Evolutionary conservation across 2,113 vertebrate species (phyloP).

Genomic region (Strix uralensis): DNA sequence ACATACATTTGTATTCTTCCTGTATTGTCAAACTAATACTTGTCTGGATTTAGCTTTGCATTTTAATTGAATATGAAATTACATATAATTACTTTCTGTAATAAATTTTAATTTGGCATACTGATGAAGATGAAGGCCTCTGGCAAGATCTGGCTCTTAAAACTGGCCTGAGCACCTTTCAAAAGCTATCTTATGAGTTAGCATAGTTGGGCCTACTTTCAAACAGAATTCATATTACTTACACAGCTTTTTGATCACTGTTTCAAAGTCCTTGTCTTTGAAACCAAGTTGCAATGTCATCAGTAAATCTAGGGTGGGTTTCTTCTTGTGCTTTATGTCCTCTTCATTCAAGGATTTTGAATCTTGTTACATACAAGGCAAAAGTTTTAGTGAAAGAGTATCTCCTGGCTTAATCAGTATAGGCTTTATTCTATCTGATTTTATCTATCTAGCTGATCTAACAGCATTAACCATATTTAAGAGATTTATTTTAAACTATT

Average conservation of each 20-base stretch:
- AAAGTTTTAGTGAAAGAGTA: background rate
- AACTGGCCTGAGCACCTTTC: background rate
- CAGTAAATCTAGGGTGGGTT: background rate
- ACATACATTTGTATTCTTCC: background rate
- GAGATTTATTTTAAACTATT: background rate
- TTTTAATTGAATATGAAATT: slow-evolving; percentile 42
- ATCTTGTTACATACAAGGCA: background rate
- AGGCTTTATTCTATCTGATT: background rate
- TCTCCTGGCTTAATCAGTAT: background rate
- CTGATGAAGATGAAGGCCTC: background rate
- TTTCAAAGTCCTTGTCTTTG: slow-evolving; percentile 12
- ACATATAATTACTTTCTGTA: slow-evolving; percentile 11
- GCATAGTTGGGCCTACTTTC: background rate
- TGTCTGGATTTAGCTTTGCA: slow-evolving; percentile 26
- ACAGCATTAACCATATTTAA: background rate
- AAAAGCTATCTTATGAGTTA: background rate
- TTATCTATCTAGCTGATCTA: background rate
- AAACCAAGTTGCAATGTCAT: background rate
- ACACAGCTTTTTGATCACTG: background rate
- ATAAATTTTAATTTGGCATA: slow-evolving; percentile 6
- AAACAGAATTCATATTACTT: background rate
- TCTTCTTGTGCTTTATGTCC: background rate
- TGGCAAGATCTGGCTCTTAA: background rate
- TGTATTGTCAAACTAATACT: background rate
- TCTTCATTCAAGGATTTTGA: background rate